Evolutionary conservation across 1,140 invertebrate species (phyloP).

Genomic region (Brachystomella parvula): DNA sequence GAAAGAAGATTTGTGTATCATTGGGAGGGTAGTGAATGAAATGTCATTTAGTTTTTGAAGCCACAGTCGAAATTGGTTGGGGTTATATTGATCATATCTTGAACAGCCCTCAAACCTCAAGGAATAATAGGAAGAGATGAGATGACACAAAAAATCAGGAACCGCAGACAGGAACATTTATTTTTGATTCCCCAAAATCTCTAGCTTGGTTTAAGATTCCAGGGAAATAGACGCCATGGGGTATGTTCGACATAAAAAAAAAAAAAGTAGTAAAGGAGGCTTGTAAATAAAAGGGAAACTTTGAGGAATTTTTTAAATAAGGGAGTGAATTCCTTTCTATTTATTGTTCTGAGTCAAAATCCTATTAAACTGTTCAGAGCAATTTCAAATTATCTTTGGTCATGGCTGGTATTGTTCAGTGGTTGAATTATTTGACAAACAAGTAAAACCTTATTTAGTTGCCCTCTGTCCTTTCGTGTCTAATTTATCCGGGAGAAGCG

Average conservation of each 20-base stretch:
- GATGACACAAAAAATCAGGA: background rate
- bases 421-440: too few relatives aligned
- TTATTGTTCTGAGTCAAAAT: background rate
- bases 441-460: background rate
- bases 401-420: background rate
- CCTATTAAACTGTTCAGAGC: background rate
- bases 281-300: background rate
- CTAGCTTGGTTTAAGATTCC: background rate
- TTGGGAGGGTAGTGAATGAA: background rate
- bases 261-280: background rate
- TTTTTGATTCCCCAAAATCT: background rate
- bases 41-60: background rate
- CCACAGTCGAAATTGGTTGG: background rate
- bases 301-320: background rate
- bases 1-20: background rate
- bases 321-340: background rate
- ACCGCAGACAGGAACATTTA: background rate
- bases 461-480: background rate
- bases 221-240: background rate
- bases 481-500: conserved; percentile 8
- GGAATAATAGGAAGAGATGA: background rate
- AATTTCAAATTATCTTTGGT: background rate
- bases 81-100: background rate
- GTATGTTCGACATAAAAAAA: background rate
- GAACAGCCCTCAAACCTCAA: background rate